A percentile compares a stretch with the other conserved stretches of the same genome.
Evolutionary conservation across 2,113 vertebrate species (phyloP).

Genomic region (Syngnathus scovelli): DNA sequence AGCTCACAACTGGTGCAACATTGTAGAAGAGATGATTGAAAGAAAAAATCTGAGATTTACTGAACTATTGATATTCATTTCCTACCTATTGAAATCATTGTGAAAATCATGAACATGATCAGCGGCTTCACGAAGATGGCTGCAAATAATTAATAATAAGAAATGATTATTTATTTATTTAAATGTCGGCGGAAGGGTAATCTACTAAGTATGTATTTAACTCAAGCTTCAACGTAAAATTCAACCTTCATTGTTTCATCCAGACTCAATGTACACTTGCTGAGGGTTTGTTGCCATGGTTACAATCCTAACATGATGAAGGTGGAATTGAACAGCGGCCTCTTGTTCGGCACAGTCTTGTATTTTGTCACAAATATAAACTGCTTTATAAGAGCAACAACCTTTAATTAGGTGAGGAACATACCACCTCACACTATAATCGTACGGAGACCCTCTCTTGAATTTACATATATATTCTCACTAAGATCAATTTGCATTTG

Average conservation of each 20-base stretch:
- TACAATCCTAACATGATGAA: background rate
- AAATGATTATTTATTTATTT: background rate
- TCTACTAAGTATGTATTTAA: background rate
- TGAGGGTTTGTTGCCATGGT: background rate
- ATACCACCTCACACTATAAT: background rate
- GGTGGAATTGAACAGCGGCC: background rate
- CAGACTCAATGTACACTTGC: background rate
- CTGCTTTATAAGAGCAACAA: background rate
- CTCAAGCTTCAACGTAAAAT: background rate
- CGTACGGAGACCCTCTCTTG: background rate
- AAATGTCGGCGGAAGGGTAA: no score
- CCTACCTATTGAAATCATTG: no score
- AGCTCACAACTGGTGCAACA: background rate
- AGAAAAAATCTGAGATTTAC: background rate
- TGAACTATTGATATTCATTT: no score
- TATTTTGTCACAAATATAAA: background rate
- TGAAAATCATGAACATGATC: background rate
- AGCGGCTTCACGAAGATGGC: background rate
- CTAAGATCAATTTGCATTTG: background rate
- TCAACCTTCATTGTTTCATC: background rate
- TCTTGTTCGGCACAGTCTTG: background rate
- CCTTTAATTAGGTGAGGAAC: background rate
- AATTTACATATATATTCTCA: background rate
- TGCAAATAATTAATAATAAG: background rate
- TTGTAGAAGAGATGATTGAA: background rate